Evolutionary conservation across 2,113 vertebrate genomes (phyloP), one percentile per base, ranked within the genome.

Genomic region (Ameiurus melas): DNA sequence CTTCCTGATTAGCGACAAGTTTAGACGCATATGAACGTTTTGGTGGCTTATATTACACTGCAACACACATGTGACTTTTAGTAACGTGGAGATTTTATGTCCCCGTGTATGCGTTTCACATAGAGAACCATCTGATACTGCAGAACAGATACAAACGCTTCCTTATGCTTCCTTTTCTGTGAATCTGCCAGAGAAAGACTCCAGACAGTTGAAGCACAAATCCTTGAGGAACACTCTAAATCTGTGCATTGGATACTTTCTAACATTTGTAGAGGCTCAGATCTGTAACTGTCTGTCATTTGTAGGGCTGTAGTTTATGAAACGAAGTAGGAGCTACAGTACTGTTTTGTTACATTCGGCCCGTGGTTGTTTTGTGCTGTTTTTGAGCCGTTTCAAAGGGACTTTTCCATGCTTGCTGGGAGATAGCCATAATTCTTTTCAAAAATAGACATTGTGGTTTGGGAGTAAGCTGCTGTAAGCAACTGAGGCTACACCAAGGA

Each of bases 361-460:
- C 19, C 10, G 17, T 75, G 17, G 2, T 51, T 53, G 27, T 62
- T 25, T 27, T 39, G 1, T 79, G 70, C 39, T 86, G 39, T n/a
- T 89, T 77, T 83, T 39, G 77, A 81, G n/a, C 58, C 8, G 30
- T 33, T 83, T 36, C 43, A 53, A 75, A 14, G 87, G 87, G 62
- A 79, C 33, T 89, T 86, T 86, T 84, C 70, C 30, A 13, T 33
- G 47, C 57, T 79, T 84, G n/a, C 73, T 64, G 82, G 57, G 62
- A 85, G 87, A 71, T 80, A 85, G 78, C 55, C 79, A 86, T 75
- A 77, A 83, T 86, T 64, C 73, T 30, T 43, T 60, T 80, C 22
- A 36, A 83, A 83, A 86, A 77, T 78, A 88, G 68, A 86, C 22
- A 77, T 16, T 86, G 85, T 78, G 88, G 85, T 86, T 89, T 43